These are phyloP conservation scores for Thereva nobilitata DNA, from an alignment of 2,888 invertebrate species.

Conservation along the genomic window DNA sequence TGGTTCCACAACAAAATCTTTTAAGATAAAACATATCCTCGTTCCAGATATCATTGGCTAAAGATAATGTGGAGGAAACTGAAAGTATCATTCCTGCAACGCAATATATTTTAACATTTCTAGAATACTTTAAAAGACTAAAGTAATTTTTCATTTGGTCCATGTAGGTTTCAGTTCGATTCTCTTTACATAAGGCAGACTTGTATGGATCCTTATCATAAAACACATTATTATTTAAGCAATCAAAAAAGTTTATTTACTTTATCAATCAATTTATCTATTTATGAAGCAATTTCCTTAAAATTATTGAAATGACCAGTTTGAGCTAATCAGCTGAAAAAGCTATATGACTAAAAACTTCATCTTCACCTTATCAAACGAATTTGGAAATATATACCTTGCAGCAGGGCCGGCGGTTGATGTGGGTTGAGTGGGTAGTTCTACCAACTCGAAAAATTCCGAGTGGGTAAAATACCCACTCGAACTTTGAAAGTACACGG, in stretches of 20 bases:
- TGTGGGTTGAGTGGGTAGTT: too few relatives aligned
- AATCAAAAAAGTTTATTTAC: slow-evolving; percentile 33
- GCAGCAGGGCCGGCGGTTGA: too few relatives aligned
- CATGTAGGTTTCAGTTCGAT: slow-evolving; percentile 10
- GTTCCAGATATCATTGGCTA: slow-evolving; percentile 25
- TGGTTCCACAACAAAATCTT: too few relatives aligned
- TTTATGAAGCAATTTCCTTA: slow-evolving; percentile 18
- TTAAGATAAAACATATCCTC: slow-evolving; percentile 23
- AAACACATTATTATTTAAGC: slow-evolving; percentile 29
- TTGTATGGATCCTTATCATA: slow-evolving; percentile 18
- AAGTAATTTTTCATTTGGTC: slow-evolving; percentile 20
- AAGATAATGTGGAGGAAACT: slow-evolving; percentile 18
- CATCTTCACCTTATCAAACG: slow-evolving; percentile 34
- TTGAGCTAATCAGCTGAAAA: slow-evolving; percentile 23
- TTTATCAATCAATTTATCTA: slow-evolving; percentile 29
- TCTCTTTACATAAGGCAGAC: slow-evolving; percentile 15
- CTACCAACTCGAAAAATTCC: too few relatives aligned
- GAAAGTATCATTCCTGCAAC: slow-evolving; percentile 24
- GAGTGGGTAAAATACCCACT: too few relatives aligned
- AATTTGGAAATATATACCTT: slow-evolving; percentile 33
- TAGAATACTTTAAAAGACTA: background rate
- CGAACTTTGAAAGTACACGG: too few relatives aligned
- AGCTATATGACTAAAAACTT: slow-evolving; percentile 32
- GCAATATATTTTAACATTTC: slow-evolving; percentile 10
- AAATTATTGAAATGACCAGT: slow-evolving; percentile 15